Conservation (phyloP, 2,113 vertebrate species). For the Sigmodon hispidus region DNA sequence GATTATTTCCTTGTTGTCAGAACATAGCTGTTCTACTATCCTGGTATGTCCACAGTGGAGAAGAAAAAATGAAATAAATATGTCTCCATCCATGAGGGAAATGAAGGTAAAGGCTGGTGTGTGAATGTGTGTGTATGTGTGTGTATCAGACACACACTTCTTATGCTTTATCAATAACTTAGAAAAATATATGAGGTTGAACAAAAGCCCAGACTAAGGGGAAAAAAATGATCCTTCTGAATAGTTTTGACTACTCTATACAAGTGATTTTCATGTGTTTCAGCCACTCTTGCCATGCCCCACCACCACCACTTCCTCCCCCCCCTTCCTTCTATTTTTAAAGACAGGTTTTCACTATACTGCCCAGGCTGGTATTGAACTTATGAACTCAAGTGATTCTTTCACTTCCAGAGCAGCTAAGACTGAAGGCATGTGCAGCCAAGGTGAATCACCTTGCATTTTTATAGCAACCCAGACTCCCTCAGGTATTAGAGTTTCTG, state of each 20-base stretch:
- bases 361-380: background rate
- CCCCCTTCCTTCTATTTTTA: background rate
- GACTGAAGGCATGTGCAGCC: no score
- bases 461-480: background rate
- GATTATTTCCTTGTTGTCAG: slow-evolving; percentile 56
- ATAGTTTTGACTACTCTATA: background rate
- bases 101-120: background rate
- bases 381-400: background rate
- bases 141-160: no score
- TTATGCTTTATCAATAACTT: no score
- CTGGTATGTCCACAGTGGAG: background rate
- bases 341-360: background rate
- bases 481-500: background rate
- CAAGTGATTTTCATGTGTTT: background rate
- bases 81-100: background rate
- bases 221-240: background rate
- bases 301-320: background rate
- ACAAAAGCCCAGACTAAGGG: background rate
- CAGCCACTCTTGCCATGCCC: background rate
- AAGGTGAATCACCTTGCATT: background rate
- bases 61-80: slow-evolving; percentile 10
- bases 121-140: background rate
- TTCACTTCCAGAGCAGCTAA: no score
- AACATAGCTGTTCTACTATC: slow-evolving; percentile 48
- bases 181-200: no score